Evolutionary conservation across 2,113 vertebrate genomes (phyloP).

Genomic region (Meles meles): DNA sequence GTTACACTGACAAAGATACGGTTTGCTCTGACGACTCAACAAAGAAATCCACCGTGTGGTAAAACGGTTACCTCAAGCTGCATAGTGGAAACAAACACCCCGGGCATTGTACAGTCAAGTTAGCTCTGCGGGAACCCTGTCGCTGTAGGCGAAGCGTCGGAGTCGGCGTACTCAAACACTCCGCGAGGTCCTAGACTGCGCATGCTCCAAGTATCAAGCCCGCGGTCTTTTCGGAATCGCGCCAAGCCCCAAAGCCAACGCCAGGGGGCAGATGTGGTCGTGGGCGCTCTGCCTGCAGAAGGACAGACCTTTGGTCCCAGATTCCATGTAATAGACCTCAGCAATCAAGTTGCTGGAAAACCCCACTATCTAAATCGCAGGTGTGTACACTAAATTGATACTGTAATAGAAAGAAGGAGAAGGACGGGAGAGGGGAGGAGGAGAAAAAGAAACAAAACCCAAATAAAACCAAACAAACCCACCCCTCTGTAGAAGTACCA

Average conservation of each 20-base stretch:
- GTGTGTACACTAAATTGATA: background rate
- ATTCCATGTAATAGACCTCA: background rate
- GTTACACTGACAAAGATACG: background rate
- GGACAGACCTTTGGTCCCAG: background rate
- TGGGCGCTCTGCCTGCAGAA: too few species aligned
- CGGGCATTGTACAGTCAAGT: background rate
- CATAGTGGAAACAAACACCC: background rate
- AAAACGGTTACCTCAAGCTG: background rate
- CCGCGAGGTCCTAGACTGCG: rapidly evolving
- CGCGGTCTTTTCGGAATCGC: rapidly evolving
- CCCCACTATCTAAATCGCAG: background rate
- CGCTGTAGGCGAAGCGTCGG: rapidly evolving
- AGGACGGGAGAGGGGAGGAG: background rate
- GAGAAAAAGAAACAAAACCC: background rate
- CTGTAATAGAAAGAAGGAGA: background rate
- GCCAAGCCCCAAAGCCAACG: rapidly evolving
- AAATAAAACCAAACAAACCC: background rate
- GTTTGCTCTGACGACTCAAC: background rate
- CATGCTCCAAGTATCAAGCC: background rate
- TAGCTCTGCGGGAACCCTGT: background rate
- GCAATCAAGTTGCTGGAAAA: background rate
- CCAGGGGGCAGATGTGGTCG: background rate
- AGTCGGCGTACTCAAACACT: rapidly evolving
- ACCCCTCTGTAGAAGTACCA: background rate
- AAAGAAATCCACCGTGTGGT: background rate